Evolutionary conservation across 2,888 invertebrate genomes (phyloP).

Genomic region (Girardia tigrina): DNA sequence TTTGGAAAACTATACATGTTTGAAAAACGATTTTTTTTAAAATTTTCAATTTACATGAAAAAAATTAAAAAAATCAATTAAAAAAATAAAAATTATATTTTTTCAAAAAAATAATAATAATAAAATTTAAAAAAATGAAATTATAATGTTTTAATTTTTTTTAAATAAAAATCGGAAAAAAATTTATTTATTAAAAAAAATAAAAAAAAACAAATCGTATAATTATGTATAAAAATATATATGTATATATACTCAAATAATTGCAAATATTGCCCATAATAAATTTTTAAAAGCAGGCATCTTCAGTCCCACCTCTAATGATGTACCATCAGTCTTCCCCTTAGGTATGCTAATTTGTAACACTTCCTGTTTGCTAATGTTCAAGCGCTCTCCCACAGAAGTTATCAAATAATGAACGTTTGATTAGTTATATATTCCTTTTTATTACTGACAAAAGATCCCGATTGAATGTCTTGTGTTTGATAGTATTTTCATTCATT

Average conservation of each 20-base stretch:
- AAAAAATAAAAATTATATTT: too few species aligned
- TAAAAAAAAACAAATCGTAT: too few species aligned
- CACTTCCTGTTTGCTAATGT: conserved; percentile 23
- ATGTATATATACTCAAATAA: background rate
- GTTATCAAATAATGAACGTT: conserved; percentile 1
- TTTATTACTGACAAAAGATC: conserved; percentile 11
- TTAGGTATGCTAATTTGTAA: conserved; percentile 13
- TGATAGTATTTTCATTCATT: background rate
- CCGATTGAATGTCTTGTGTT: conserved; percentile 15
- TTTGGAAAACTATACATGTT: too few species aligned
- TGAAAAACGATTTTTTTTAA: too few species aligned
- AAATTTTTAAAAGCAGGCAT: conserved; percentile 2
- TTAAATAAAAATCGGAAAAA: too few species aligned
- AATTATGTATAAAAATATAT: too few species aligned
- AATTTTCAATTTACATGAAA: too few species aligned
- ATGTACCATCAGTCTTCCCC: background rate
- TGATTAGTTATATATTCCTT: background rate
- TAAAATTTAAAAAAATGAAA: too few species aligned
- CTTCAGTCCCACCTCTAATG: conserved; percentile 7
- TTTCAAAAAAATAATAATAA: too few species aligned
- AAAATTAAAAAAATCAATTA: too few species aligned
- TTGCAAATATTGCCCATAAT: background rate
- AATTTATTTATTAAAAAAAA: too few species aligned
- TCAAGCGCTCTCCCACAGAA: background rate
- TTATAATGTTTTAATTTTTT: too few species aligned